These are phyloP conservation scores for Mohoua ochrocephala DNA, from an alignment of 2,113 vertebrate genomes.

Conservation along the genomic window DNA sequence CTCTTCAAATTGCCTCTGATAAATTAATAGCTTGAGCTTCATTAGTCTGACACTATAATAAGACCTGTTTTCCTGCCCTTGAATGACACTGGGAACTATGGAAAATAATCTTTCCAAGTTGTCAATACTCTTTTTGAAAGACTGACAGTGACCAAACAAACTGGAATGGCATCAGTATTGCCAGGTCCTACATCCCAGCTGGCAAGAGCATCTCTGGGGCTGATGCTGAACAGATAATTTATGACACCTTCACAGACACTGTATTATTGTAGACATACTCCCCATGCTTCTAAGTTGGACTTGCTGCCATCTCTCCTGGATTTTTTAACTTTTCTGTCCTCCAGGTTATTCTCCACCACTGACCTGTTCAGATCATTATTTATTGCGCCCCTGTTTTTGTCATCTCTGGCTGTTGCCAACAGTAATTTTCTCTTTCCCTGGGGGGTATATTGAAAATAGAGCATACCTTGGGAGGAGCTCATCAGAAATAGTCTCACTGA, in stretches of 20 bases:
- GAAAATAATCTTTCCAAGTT: not conserved
- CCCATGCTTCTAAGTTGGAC: not conserved
- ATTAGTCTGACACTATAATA: conserved; percentile 39
- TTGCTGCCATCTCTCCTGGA: not conserved
- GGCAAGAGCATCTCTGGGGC: not conserved
- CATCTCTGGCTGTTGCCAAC: not conserved
- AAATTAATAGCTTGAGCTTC: conserved; percentile 51
- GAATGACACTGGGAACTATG: not conserved
- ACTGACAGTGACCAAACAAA: not conserved
- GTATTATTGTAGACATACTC: not conserved
- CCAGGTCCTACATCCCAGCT: not conserved
- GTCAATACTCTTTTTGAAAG: not conserved
- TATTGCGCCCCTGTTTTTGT: not conserved
- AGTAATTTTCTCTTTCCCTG: not conserved
- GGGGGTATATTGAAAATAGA: not conserved
- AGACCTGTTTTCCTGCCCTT: conserved; percentile 31
- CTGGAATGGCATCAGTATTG: not conserved
- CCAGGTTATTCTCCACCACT: not conserved
- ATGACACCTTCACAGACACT: not conserved
- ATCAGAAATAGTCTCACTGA: not conserved
- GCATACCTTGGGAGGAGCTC: not conserved
- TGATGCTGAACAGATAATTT: not conserved
- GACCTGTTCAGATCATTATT: not conserved
- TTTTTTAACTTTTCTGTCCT: not conserved
- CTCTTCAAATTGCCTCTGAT: conserved; percentile 34